Evolutionary conservation across 2,888 invertebrate species (phyloP), one percentile per base, ranked within the genome.

Genomic region (Endomychus coccineus): DNA sequence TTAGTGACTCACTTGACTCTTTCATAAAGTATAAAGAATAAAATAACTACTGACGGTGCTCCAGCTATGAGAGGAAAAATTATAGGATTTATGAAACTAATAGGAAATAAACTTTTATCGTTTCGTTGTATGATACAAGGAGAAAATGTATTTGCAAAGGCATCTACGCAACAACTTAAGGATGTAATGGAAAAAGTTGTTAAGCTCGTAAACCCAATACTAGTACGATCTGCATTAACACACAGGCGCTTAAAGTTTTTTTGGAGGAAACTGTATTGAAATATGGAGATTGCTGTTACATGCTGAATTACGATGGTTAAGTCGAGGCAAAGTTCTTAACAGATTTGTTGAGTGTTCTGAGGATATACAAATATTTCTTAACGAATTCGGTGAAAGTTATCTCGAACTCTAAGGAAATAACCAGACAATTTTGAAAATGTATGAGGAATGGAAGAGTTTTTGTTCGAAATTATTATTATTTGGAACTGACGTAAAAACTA

Each of bases 41-140:
- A n/a, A n/a, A 47, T 48, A 41, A 50, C 46, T 40, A 50, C 45
- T 40, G 44, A 47, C 27, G 49, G 46, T 45, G 49, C 45, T 45
- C 44, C 45, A 38, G 27, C 16, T 41, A 48, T 48, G 43, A 45
- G 38, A 44, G 48, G 42, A 45, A 50, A 43, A 45, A 38, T n/a
- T 47, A 43, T 44, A 37, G 48, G 48, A 39, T 39, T 49, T 49
- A 44, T 40, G 21, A 43, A 44, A 45, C 38, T 50, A 40, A 44
- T 48, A 36, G 43, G 48, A 50, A 43, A 43, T 45, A 38, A 43
- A 44, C 46, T 49, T 44, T 45, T 48, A 44, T 50, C 46, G 36
- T 50, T 50, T 43, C 46, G 50, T 48, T 49, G 42, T 42, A 48
- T 49, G 40, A 49, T 48, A 42, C 44, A 48, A 43, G 40, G 45